Conservation (phyloP, 2,888 invertebrate species). For the Apodemia mormo region DNA sequence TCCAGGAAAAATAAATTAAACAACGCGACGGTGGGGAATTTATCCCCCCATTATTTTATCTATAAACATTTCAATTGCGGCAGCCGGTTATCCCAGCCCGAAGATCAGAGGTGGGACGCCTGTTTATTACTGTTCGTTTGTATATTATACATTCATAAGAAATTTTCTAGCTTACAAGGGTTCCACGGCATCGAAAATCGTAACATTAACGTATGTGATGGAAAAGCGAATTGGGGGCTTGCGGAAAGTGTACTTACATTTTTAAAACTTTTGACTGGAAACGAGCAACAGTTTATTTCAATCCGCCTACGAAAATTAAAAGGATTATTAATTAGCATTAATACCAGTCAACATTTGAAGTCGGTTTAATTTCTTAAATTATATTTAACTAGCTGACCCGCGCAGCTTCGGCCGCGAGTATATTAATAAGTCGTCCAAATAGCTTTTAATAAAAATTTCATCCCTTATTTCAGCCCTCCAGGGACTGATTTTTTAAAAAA, state of each 20-base stretch:
- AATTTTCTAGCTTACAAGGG: not conserved
- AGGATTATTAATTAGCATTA: too few species aligned
- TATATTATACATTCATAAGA: constrained; percentile 13
- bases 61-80: constrained; percentile 77
- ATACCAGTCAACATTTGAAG: too few species aligned
- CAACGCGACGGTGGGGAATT: constrained; percentile 58
- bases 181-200: not conserved
- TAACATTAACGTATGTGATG: not conserved
- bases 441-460: too few species aligned
- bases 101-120: constrained; percentile 9
- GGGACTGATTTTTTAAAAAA: too few species aligned
- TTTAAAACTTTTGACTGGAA: not conserved
- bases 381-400: too few species aligned
- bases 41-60: constrained; percentile 73
- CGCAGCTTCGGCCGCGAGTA: too few species aligned
- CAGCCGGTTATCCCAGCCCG: constrained; percentile 37
- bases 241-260: not conserved
- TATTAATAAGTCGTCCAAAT: too few species aligned
- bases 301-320: not conserved
- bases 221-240: not conserved
- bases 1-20: constrained; percentile 64
- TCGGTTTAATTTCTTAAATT: too few species aligned
- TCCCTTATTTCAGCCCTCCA: too few species aligned
- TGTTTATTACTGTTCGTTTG: constrained; percentile 13
- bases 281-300: not conserved